Percentiles rank a stretch among this genome's conserved stretches.
Evolutionary conservation across 1,140 invertebrate genomes (phyloP).

Genomic region (Pteromalus puparum): DNA sequence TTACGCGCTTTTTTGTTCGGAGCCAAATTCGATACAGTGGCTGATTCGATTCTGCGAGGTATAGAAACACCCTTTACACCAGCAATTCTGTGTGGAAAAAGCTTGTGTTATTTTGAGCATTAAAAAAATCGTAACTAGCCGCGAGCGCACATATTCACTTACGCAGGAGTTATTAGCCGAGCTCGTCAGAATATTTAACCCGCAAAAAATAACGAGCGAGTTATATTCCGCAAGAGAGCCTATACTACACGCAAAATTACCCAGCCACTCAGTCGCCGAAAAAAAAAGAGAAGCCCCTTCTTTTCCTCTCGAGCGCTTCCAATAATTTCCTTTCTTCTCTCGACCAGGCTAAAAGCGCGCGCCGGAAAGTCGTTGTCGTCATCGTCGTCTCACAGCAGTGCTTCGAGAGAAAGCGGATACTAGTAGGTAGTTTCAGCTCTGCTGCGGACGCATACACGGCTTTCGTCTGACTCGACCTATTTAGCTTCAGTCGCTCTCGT

Average conservation of each 20-base stretch:
- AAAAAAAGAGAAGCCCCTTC: not conserved
- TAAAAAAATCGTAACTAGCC: no score
- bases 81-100: no score
- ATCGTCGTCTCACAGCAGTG: not conserved
- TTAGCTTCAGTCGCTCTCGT: not conserved
- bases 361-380: conserved; percentile 7
- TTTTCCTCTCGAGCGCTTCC: not conserved
- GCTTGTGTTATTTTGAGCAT: no score
- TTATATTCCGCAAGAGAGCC: not conserved
- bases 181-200: not conserved
- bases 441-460: conserved; percentile 27
- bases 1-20: not conserved
- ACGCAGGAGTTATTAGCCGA: no score
- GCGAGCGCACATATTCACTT: no score
- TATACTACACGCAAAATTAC: not conserved
- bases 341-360: not conserved
- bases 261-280: not conserved
- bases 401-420: not conserved
- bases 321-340: conserved; percentile 1
- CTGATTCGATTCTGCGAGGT: not conserved
- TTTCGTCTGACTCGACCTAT: conserved; percentile 36
- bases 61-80: not conserved
- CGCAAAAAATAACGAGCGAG: not conserved
- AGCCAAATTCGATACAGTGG: not conserved
- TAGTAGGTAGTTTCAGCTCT: not conserved